phyloP scores from a whole-genome alignment of 2,797 vertebrate species.

The Sitta carolinensis region DNA sequence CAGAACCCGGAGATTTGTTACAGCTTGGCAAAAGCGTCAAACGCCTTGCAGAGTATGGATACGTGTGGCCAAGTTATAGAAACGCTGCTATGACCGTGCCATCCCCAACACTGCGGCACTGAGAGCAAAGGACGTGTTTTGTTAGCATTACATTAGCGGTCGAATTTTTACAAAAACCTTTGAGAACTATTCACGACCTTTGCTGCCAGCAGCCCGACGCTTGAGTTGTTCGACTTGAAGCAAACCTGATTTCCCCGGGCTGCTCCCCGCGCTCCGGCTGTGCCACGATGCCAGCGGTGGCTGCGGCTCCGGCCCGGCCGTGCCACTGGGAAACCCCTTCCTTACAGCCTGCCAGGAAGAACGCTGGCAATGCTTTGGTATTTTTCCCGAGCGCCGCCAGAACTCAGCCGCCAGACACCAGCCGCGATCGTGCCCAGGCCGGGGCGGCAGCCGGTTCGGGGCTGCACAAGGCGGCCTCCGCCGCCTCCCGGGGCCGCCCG shows the following conservation, averaged over 20 bases:
- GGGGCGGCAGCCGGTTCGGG: background rate
- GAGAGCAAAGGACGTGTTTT: background rate
- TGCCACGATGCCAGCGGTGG: background rate
- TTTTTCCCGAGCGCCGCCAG: background rate
- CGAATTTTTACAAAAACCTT: background rate
- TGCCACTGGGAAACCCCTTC: background rate
- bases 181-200: background rate
- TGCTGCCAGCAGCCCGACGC: background rate
- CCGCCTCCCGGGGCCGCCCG: background rate
- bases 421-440: background rate
- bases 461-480: background rate
- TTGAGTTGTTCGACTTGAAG: background rate
- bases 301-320: background rate
- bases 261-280: background rate
- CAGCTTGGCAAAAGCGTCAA: background rate
- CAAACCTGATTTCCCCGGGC: background rate
- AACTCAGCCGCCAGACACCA: background rate
- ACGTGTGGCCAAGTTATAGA: background rate
- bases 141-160: accelerated
- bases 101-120: accelerated
- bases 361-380: accelerated
- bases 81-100: accelerated
- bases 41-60: accelerated
- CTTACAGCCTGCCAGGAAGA: background rate
- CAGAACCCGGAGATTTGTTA: background rate